Percentiles rank a stretch among this genome's conserved stretches.
Evolutionary conservation across 2,888 invertebrate genomes (phyloP).

Genomic region (Dolichomitus sp.): DNA sequence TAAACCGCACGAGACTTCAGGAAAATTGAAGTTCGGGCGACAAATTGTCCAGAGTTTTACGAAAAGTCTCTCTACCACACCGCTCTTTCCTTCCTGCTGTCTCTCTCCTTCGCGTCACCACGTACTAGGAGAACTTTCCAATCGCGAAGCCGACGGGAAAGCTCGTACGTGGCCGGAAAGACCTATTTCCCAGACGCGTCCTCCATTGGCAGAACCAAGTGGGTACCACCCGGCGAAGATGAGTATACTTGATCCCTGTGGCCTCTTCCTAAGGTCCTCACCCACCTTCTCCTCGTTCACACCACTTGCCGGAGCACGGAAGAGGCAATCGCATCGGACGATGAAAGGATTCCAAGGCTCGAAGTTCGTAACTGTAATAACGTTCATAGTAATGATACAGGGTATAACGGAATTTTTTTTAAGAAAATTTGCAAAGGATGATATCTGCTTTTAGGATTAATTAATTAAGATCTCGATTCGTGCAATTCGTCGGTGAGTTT

Average conservation of each 20-base stretch:
- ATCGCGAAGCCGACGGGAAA: conserved; percentile 59
- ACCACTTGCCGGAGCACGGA: conserved; percentile 1
- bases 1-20: conserved; percentile 65
- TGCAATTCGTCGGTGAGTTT: conserved; percentile 7
- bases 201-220: conserved; percentile 54
- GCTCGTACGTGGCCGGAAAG: conserved; percentile 65
- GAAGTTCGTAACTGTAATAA: conserved; percentile 18
- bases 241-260: conserved; percentile 53
- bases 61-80: conserved; percentile 26
- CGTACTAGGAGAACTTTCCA: conserved; percentile 67
- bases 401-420: neutral
- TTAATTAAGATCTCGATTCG: conserved; percentile 12
- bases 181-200: conserved; percentile 50
- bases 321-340: conserved; percentile 14
- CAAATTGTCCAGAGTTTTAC: conserved; percentile 68
- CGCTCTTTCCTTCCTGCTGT: conserved; percentile 5
- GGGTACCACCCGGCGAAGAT: conserved; percentile 51
- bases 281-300: conserved; percentile 16
- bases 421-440: neutral
- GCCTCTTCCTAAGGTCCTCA: conserved; percentile 16
- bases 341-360: conserved; percentile 27
- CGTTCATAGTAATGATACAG: conserved; percentile 15
- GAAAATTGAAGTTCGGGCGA: conserved; percentile 70
- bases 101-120: conserved; percentile 35
- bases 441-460: neutral